phyloP scores from a whole-genome alignment of 1,140 invertebrate species.

The Macrocentrus cingulum region DNA sequence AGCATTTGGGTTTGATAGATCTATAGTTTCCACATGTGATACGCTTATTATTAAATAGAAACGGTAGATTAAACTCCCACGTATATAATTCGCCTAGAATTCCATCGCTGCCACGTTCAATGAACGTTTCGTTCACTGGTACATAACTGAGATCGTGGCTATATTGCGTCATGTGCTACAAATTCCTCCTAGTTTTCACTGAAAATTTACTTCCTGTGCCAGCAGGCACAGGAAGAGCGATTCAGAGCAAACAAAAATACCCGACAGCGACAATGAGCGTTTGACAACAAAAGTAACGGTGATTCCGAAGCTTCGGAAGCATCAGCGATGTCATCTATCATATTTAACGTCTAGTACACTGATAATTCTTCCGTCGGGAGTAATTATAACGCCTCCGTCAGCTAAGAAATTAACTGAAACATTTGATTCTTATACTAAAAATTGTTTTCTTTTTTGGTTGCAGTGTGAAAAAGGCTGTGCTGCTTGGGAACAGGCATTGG shows the following conservation, averaged over 20 bases:
- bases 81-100: slow-evolving; percentile 22
- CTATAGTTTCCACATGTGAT: not conserved
- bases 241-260: slow-evolving; percentile 2
- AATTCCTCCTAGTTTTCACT: not conserved
- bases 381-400: slow-evolving; percentile 1
- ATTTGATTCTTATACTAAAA: no score
- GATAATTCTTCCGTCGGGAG: no score
- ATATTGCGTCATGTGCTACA: slow-evolving; percentile 4
- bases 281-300: not conserved
- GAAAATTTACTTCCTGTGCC: not conserved
- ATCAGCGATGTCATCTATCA: slow-evolving; percentile 27
- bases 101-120: slow-evolving; percentile 14
- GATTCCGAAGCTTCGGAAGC: slow-evolving; percentile 13
- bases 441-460: slow-evolving; percentile 56
- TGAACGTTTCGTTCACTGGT: slow-evolving; percentile 8
- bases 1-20: no score
- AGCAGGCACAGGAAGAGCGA: not conserved
- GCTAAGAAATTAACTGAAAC: no score
- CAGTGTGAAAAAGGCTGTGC: slow-evolving; percentile 72
- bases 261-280: not conserved
- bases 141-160: not conserved
- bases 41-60: not conserved
- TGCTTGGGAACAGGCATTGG: slow-evolving; percentile 68
- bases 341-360: slow-evolving; percentile 30
- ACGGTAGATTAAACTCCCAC: slow-evolving; percentile 17